Evolutionary conservation across 2,888 invertebrate genomes (phyloP).

Genomic region (Aphelenchoides bicaudatus): DNA sequence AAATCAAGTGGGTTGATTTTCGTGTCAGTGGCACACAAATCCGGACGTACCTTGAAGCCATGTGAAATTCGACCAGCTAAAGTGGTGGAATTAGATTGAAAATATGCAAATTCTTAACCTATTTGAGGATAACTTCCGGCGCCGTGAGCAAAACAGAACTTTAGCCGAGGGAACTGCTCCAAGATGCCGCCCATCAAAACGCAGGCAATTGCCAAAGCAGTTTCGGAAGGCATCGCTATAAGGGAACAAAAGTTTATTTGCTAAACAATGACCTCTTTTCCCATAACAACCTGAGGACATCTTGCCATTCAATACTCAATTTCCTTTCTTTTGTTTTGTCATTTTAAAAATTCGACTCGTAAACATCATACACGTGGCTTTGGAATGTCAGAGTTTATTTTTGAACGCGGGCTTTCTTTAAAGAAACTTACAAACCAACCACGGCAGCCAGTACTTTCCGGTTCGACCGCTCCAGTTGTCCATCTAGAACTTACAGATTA

Average conservation of each 20-base stretch:
- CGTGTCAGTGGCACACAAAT: conserved; percentile 66
- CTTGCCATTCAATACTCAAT: neutral
- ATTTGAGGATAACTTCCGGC: conserved; percentile 66
- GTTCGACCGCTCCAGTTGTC: conserved; percentile 63
- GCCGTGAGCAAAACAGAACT: conserved; percentile 66
- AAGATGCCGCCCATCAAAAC: conserved; percentile 66
- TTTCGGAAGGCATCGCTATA: conserved; percentile 67
- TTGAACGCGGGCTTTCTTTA: too few species aligned
- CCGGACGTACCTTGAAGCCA: conserved; percentile 65
- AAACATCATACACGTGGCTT: neutral
- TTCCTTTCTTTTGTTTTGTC: conserved; percentile 7
- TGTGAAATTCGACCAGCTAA: conserved; percentile 66
- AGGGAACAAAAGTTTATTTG: too few species aligned
- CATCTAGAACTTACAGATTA: too few species aligned
- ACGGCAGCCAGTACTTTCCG: conserved; percentile 66
- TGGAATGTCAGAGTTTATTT: too few species aligned
- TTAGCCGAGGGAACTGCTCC: conserved; percentile 64
- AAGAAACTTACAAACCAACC: conserved; percentile 66
- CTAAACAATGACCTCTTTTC: neutral
- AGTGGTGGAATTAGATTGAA: too few species aligned
- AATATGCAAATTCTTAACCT: too few species aligned
- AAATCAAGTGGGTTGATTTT: conserved; percentile 61
- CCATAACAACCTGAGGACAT: neutral
- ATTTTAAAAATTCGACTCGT: neutral
- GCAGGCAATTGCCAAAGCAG: conserved; percentile 65